Conservation (phyloP, 2,113 vertebrate species). For the Oceanodroma tethys region DNA sequence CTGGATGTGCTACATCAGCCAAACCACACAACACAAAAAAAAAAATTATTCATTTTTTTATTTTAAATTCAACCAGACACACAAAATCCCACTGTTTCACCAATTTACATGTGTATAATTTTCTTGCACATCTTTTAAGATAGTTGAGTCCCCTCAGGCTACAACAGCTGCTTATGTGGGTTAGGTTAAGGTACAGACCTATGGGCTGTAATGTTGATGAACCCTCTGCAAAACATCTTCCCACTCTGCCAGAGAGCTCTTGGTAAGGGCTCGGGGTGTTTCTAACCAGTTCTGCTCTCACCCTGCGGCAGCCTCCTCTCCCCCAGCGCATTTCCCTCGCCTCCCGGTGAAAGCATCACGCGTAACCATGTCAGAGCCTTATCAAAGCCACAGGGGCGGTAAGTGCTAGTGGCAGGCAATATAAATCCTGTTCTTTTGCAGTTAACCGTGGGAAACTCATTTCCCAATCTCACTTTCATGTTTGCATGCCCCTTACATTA, state of each 20-base stretch:
- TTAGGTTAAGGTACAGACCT: neutral
- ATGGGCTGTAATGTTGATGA: neutral
- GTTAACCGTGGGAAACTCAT: neutral
- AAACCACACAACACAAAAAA: neutral
- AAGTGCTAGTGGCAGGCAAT: neutral
- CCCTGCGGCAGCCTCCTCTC: neutral
- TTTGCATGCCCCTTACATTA: neutral
- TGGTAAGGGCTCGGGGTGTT: neutral
- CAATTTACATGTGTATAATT: neutral
- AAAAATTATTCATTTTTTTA: neutral
- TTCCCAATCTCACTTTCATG: neutral
- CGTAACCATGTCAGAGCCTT: accelerated
- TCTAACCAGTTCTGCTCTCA: neutral
- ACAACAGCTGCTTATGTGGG: neutral
- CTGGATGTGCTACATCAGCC: neutral
- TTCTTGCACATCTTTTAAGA: neutral
- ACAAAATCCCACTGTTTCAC: neutral
- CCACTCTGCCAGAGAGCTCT: neutral
- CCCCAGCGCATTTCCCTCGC: accelerated
- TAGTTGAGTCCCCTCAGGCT: neutral
- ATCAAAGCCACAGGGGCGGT: neutral
- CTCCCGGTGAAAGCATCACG: accelerated
- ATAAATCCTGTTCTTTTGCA: neutral
- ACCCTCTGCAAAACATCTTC: neutral
- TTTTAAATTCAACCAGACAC: neutral